Base-by-base conservation (phyloP, 1,140 invertebrate species). In the Pogonus chalceus region DNA sequence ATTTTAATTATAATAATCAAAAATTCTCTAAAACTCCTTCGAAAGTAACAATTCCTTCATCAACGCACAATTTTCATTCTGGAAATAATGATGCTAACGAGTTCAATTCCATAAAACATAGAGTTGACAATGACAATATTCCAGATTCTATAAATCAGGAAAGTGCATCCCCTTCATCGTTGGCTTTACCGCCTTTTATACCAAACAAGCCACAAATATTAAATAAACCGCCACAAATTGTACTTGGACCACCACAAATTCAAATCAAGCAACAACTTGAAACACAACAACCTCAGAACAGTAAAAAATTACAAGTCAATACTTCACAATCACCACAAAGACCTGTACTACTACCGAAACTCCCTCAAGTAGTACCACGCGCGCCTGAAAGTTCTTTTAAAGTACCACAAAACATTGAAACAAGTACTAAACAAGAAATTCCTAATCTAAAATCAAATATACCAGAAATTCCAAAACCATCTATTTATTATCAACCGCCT, bases 401-500 rank as follows among this genome's bases (percentile, higher is more conserved):
- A 31, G 14, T 31, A 7, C 26, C 26, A 7, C 14, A 7, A 7
- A n/a, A n/a, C n/a, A n/a, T n/a, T n/a, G 4, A 31, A 31, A 14
- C 4, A 31, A 31, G 14, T 4, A 31, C 26, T 7, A 31, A 31
- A 31, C 4, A 31, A 14, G 26, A 31, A 31, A 14, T 31, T 4
- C 26, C 26, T 31, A 14, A 4, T 31, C 14, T 31, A 7, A 4
- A 31, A 14, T 7, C 4, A 31, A 31, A 31, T 7, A 14, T 31
- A 7, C 12, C 7, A 9, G 22, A 52, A 56, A 20, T 14, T 24
- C 20, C 9, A 12, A 35, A 55, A 43, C 61, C 61, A 14, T 56
- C 59, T 10, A 54, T 52, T 14, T 57, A 52, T 49, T 59, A 61
- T 35, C 49, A 63, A 53, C 60, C 63, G 10, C 59, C 62, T 2